Base-by-base conservation (phyloP, 1,140 invertebrate genomes). In the Cydia amplana region DNA sequence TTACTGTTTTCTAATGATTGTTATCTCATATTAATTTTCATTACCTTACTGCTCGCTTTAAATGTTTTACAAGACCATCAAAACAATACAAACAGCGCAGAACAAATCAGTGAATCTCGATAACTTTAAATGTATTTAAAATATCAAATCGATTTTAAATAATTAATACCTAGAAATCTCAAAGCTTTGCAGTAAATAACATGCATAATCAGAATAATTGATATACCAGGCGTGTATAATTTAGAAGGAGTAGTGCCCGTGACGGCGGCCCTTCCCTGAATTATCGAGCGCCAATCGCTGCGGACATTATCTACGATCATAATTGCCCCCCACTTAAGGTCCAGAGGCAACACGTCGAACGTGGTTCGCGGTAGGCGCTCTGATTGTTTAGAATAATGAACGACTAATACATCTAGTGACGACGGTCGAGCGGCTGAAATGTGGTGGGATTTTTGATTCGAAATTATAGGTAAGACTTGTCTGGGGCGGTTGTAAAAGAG, bases 381-480 rank as follows among this genome's bases (percentile, higher is more conserved):
- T n/a, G n/a, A 60, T 60, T 60, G 55, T 60, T 60, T 60, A 60
- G 55, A 60, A 60, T 60, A 60, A 60, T 60, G 55, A n/a, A 60
- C 55, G 55, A 60, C 55, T 60, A 60, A 60, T 60, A 60, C 10
- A 23, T 51, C 5, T 18, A 60, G 55, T 60, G 55, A 60, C 55
- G 20, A 23, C 6, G 55, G 55, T 60, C 20, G 16, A 2, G 16
- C 16, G 55, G 55, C 12, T 60, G 20, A 23, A 60, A 60, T 60
- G 20, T 60, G 20, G 43, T 46, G 55, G 55, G 49, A 51, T 6
- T 51, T 51, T 18, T 5, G 49, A n/a, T 18, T 6, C 5, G 3
- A 18, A 51, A 51, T 46, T 16, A 46, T 46, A 46, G 36, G 7
- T 40, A 40, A 7, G 4, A 32, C 3, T 4, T 32, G 5, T 32